Base-by-base conservation (phyloP, 1,140 invertebrate species). In the Ceratina australensis region DNA sequence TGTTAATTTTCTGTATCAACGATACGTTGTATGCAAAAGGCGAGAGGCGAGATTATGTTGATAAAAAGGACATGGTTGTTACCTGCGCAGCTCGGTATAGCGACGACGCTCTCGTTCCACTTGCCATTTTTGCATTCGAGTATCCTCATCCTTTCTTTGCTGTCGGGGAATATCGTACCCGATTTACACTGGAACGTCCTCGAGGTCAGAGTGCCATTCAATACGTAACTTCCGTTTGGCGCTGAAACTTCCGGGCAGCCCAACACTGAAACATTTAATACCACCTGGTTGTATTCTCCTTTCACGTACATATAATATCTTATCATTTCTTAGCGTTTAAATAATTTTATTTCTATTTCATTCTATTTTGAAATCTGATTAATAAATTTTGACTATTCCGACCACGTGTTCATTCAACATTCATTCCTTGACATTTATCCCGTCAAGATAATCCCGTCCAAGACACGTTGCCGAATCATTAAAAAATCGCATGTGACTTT, bases 131-230 rank as follows among this genome's bases (percentile, higher is more conserved):
- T 84, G 63, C 91, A 92, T 60, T 87, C 84, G 26, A 92, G 82
- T 33, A 86, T 90, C 52, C 88, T 89, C 15, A 84, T 86, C 56
- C 80, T 86, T 63, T 87, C 81, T 42, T 80, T 86, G 7, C 86
- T 91, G 75, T 92, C 91, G 7, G 90, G 85, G 57, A 92, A 92
- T 74, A 92, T 80, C 13, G 85, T 87, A 12, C 90, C 91, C 20
- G 69, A 61, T 50, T 84, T 83, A 77, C 91, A 92, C 16, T 86
- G 72, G 73, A 91, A 91, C 28, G 90, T 92, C 65, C 87, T 87
- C 22, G 89, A 87, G n/a, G 90, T 88, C 47, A 87, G 49, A 16
- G 89, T 92, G 47, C 85, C 85, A 71, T 89, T 89, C 50, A 83
- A 86, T 61, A 91, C 61, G 57, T 88, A 86, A 69, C 91, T 92